These are phyloP conservation scores for Trissolcus japonicus DNA, from an alignment of 2,888 invertebrate genomes.

Conservation along the genomic window DNA sequence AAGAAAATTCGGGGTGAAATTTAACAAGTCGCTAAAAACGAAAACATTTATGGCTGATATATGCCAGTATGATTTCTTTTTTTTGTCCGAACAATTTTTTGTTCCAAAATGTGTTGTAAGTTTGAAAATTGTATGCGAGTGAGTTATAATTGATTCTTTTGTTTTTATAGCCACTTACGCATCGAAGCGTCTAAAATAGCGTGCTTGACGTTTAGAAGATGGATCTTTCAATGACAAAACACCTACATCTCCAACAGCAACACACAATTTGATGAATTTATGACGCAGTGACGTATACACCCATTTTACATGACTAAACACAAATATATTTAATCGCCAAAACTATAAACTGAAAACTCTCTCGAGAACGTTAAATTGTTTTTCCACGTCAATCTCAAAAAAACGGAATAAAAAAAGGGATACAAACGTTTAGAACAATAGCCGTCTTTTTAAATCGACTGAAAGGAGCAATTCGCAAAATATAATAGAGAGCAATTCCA, in stretches of 20 bases:
- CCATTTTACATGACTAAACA: not conserved
- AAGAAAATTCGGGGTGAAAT: too few relatives aligned
- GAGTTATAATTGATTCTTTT: slow-evolving; percentile 23
- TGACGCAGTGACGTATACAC: not conserved
- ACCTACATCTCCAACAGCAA: slow-evolving; percentile 17
- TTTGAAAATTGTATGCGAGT: not conserved
- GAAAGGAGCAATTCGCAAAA: not conserved
- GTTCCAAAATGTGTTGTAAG: not conserved
- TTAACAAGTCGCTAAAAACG: too few relatives aligned
- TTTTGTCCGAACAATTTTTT: too few relatives aligned
- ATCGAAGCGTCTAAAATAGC: slow-evolving; percentile 11
- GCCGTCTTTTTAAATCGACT: not conserved
- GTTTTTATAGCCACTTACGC: slow-evolving; percentile 28
- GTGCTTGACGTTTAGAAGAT: slow-evolving; percentile 4
- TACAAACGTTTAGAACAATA: not conserved
- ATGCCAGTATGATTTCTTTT: too few relatives aligned
- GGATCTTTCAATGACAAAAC: slow-evolving; percentile 21
- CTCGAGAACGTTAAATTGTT: too few relatives aligned
- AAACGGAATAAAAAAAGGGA: too few relatives aligned
- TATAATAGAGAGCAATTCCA: slow-evolving; percentile 11
- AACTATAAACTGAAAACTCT: too few relatives aligned
- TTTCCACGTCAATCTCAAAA: too few relatives aligned
- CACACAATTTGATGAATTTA: slow-evolving; percentile 19
- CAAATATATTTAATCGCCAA: not conserved
- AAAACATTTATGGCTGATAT: too few relatives aligned